phyloP scores from a whole-genome alignment of 2,888 invertebrate genomes.

The Microctonus brassicae region DNA sequence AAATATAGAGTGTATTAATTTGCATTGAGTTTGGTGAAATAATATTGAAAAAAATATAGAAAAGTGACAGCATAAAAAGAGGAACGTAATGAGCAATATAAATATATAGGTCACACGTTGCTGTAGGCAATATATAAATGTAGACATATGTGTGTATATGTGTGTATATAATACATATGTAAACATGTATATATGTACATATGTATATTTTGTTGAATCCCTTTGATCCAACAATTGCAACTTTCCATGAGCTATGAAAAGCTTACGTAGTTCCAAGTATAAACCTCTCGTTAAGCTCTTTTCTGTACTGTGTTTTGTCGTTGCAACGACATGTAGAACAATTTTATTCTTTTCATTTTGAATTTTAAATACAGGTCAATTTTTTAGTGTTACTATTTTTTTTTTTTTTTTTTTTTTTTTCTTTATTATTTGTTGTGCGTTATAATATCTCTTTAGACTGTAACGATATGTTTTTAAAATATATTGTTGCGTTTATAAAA shows the following conservation, averaged over 20 bases:
- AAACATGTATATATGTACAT: too few species aligned
- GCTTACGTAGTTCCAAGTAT: slow-evolving; percentile 12
- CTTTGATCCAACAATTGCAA: slow-evolving; percentile 11
- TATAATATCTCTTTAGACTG: not conserved
- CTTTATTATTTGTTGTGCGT: not conserved
- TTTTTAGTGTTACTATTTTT: not conserved
- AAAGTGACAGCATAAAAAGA: slow-evolving; percentile 25
- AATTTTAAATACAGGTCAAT: too few species aligned
- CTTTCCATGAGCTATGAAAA: slow-evolving; percentile 9
- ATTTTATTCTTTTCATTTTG: not conserved
- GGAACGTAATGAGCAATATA: not conserved
- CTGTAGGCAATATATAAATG: not conserved
- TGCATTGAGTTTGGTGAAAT: slow-evolving; percentile 17
- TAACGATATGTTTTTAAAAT: not conserved
- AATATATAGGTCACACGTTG: not conserved
- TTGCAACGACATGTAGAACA: not conserved
- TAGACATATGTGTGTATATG: not conserved
- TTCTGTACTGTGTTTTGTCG: not conserved
- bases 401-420: not conserved
- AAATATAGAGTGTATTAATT: slow-evolving; percentile 14
- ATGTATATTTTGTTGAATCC: not conserved
- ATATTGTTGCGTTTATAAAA: not conserved
- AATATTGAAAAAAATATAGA: not conserved
- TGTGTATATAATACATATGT: too few species aligned
- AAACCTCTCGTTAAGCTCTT: slow-evolving; percentile 36